Base-by-base conservation (phyloP, 1,140 invertebrate species). In the Rhopalosiphum maidis region DNA sequence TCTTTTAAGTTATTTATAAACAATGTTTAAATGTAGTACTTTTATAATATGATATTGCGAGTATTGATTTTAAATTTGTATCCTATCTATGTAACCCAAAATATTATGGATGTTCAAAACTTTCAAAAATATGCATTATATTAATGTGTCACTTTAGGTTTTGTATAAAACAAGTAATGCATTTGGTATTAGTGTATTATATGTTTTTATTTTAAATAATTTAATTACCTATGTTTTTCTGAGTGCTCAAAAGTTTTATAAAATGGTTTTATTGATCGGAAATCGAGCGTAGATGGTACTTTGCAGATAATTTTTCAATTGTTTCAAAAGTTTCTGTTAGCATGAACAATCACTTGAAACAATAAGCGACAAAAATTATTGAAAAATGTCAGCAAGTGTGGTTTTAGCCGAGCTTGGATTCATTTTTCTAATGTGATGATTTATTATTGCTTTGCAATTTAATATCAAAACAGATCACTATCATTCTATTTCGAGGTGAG, bases 201-300 rank as follows among this genome's bases (percentile, higher is more conserved):
- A n/a, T 6, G 15, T 77, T 77, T 77, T n/a, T 30, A 18, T 51
- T 51, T 51, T 51, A 68, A 77, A 77, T 18, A 77, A 77, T 77
- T 77, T 77, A n/a, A 77, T 77, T 77, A 77, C 60, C 60, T 77
- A 77, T 77, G 15, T 35, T 77, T 77, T 77, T n/a, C 60, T 77
- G 60, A 77, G 60, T 77, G 60, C 60, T 77, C 60, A 77, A 77
- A 77, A 77, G 30, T 77, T 77, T 77, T 68, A 77, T 77, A 77
- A 77, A 77, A 77, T n/a, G 15, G 15, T 18, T n/a, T 77, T 77
- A 77, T 77, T 77, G 60, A 77, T 77, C 60, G 60, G 60, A 77
- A 77, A 77, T 77, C 1, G 30, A n/a, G 30, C n/a, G n/a, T 77
- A 68, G 60, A 77, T 77, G n/a, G 15, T 15, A 77, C 60, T 77